These are phyloP conservation scores for Aplysina aerophoba DNA, from an alignment of 37 sponge, comb jelly and placozoan genomes.

Conservation along the genomic window DNA sequence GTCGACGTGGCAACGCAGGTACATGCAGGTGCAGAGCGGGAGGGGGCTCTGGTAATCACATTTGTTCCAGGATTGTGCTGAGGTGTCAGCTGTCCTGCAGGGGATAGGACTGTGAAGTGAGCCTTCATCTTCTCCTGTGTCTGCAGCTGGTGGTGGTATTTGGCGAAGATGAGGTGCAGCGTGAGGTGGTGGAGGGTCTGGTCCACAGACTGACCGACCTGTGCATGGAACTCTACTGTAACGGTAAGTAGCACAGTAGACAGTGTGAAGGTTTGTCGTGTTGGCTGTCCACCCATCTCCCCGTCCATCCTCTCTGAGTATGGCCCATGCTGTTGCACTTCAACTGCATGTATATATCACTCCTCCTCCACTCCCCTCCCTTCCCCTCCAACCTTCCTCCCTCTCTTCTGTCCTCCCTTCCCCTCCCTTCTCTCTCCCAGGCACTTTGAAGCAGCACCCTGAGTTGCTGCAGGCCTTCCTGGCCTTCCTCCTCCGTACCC, in stretches of 20 bases:
- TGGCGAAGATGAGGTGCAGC: conserved; percentile 29
- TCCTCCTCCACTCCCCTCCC: too few species aligned
- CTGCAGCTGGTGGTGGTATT: conserved; percentile 44
- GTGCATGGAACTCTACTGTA: conserved; percentile 39
- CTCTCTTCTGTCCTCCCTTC: too few species aligned
- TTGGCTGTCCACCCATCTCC: not conserved
- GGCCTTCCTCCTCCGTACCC: not conserved
- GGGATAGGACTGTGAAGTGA: too few species aligned
- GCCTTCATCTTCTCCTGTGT: not conserved
- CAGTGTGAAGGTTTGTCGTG: not conserved
- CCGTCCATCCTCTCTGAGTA: too few species aligned
- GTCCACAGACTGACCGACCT: conserved; percentile 43
- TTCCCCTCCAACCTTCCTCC: too few species aligned
- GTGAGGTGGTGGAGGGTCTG: conserved; percentile 21
- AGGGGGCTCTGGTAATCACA: too few species aligned
- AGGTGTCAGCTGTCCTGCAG: too few species aligned
- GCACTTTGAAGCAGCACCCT: conserved; percentile 37
- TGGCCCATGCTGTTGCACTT: too few species aligned
- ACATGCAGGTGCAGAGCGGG: not conserved
- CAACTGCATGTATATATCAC: too few species aligned
- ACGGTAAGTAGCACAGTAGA: conserved; percentile 11
- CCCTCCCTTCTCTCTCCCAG: not conserved
- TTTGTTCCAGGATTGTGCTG: too few species aligned
- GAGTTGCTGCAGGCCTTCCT: conserved; percentile 52
- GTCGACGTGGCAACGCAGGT: conserved; percentile 65